Conservation (phyloP, 2,888 invertebrate genomes). For the Acanthosoma haemorrhoidale region DNA sequence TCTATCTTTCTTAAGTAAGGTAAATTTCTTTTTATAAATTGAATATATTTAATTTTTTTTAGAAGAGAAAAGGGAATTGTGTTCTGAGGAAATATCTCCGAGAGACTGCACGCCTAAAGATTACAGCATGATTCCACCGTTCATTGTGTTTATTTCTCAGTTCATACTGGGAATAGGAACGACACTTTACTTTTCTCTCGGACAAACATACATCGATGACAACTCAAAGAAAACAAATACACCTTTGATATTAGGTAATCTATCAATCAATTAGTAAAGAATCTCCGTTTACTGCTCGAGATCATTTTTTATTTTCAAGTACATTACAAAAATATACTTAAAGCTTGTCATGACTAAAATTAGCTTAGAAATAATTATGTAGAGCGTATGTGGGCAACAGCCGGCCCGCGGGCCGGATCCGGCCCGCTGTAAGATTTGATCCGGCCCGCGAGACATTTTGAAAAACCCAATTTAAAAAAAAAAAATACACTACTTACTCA, state of each 20-base stretch:
- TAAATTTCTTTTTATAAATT: not conserved
- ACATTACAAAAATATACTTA: too few relatives aligned
- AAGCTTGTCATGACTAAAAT: too few relatives aligned
- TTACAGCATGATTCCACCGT: slow-evolving; percentile 52
- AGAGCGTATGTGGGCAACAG: too few relatives aligned
- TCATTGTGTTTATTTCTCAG: slow-evolving; percentile 61
- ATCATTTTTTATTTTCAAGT: too few relatives aligned
- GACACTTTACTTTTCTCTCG: slow-evolving; percentile 59
- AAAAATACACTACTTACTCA: too few relatives aligned
- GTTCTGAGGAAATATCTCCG: slow-evolving; percentile 26
- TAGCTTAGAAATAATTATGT: too few relatives aligned
- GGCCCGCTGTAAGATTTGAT: too few relatives aligned
- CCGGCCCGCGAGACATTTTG: too few relatives aligned
- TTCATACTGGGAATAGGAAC: slow-evolving; percentile 64
- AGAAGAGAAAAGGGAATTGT: slow-evolving; percentile 35
- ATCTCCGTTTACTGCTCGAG: not conserved
- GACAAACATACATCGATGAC: slow-evolving; percentile 64
- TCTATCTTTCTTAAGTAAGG: not conserved
- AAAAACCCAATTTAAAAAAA: too few relatives aligned
- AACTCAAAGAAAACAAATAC: slow-evolving; percentile 61
- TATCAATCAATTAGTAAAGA: not conserved
- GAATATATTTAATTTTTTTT: slow-evolving; percentile 2
- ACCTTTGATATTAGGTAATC: slow-evolving; percentile 55
- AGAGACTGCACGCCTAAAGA: slow-evolving; percentile 35
- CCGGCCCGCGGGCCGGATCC: too few relatives aligned